Conservation (phyloP, 2,797 vertebrate species). For the Coendou prehensilis region DNA sequence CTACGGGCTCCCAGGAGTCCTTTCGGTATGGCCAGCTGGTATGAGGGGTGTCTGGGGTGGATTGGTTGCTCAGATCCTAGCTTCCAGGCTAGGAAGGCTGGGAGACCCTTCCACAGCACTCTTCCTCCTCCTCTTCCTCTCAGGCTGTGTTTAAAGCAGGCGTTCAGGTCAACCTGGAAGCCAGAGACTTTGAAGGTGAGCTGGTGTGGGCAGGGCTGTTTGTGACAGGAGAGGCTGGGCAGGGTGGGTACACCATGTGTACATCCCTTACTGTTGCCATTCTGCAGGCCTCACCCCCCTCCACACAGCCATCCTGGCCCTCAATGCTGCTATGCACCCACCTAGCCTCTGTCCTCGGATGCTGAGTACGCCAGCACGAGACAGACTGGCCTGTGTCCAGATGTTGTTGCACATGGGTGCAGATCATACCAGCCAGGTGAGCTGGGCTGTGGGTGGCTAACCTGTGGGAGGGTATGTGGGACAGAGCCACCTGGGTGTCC, state of each 20-base stretch:
- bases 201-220: neutral
- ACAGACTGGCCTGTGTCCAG: constrained; percentile 91
- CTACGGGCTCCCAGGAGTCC: constrained; percentile 92
- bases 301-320: constrained; percentile 94
- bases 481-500: neutral
- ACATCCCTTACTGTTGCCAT: neutral
- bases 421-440: constrained; percentile 93
- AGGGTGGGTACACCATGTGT: neutral
- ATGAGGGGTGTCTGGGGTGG: neutral
- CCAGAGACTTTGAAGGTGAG: constrained; percentile 95
- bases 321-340: constrained; percentile 89
- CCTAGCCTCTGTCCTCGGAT: constrained; percentile 76
- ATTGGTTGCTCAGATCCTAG: neutral
- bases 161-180: constrained; percentile 90
- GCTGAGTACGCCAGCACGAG: constrained; percentile 84
- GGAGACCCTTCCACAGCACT: neutral
- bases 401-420: constrained; percentile 92
- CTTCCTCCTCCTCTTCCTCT: neutral
- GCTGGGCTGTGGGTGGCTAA: neutral
- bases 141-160: constrained; percentile 85
- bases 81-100: neutral
- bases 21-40: constrained; percentile 89
- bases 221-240: neutral
- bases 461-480: neutral
- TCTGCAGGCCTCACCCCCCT: constrained; percentile 93